Base-by-base conservation (phyloP, 2,888 invertebrate species). In the Lepidocyrtoides sp. region DNA sequence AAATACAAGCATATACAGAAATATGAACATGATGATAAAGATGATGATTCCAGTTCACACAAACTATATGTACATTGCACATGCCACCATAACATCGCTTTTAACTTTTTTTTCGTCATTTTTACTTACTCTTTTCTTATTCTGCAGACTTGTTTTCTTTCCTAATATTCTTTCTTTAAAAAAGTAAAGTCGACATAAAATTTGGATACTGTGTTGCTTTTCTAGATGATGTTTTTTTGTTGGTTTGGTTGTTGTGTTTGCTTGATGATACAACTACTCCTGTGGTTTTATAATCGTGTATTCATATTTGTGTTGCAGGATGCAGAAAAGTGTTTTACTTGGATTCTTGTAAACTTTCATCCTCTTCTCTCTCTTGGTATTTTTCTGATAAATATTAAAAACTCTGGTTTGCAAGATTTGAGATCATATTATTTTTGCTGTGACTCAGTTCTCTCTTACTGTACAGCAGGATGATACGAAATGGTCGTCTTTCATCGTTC, bases 301-400 rank as follows among this genome's bases (percentile, higher is more conserved):
- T 84, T 90, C 85, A 90, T 90, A 90, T 90, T 90, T 85, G 79
- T 90, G 90, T 85, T 79, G 84, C 69, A 84, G 85, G 85, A 90
- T 85, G 85, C 79, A 90, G 90, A 79, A 54, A 85, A 84, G 90
- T 90, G 90, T 85, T 90, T 84, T 90, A 77, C 90, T 90, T 44
- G 69, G 57, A 90, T 79, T 90, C 90, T 81, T 85, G 54, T 79
- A 89, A 83, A 90, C 77, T 79, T 90, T 84, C 63, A 51, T 85
- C 57, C 69, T 79, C 85, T 36, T 84, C 79, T 79, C 66, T 51
- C 60, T 82, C 69, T 63, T 10, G 29, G 41, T 77, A 60, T 8
- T 84, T 84, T 72, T 84, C 84, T 85, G 90, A 69, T 85, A 83
- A 83, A 83, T 83, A 84, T 90, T 90, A 79, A 84, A 89, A 90